Evolutionary conservation across 1,140 invertebrate species (phyloP).

Genomic region (Drosophila littoralis): DNA sequence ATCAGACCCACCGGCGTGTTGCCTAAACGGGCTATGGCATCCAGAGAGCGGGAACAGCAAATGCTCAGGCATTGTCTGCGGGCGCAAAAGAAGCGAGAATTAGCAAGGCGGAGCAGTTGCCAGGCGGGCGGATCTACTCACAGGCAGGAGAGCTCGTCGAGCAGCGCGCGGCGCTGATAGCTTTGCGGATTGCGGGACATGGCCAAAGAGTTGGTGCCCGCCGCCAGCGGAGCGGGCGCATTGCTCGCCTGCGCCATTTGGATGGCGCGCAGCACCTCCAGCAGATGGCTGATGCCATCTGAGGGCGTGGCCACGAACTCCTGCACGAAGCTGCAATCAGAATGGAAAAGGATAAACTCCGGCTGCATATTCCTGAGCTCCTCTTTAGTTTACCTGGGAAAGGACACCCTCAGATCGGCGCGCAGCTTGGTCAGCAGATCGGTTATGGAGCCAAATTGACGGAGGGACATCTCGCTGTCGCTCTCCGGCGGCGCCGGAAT

Average conservation of each 20-base stretch:
- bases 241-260: conserved; percentile 88
- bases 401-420: conserved; percentile 93
- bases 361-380: no score
- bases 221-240: conserved; percentile 65
- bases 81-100: not conserved
- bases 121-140: conserved; percentile 74
- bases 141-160: conserved; percentile 95
- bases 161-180: conserved; percentile 88
- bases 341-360: no score
- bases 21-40: conserved; percentile 90
- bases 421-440: conserved; percentile 94
- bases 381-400: conserved; percentile 96
- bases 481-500: conserved; percentile 85
- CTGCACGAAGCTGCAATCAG: conserved; percentile 94
- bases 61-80: conserved; percentile 91
- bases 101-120: not conserved
- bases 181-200: conserved; percentile 86
- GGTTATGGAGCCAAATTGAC: conserved; percentile 93
- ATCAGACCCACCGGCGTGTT: conserved; percentile 92
- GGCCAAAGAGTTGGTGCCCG: conserved; percentile 84
- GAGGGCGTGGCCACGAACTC: conserved; percentile 93
- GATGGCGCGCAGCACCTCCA: conserved; percentile 93
- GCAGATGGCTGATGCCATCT: conserved; percentile 91
- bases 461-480: conserved; percentile 92
- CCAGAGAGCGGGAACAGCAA: conserved; percentile 90